phyloP scores from a whole-genome alignment of 2,888 invertebrate genomes.

The Tenthredo livida region DNA sequence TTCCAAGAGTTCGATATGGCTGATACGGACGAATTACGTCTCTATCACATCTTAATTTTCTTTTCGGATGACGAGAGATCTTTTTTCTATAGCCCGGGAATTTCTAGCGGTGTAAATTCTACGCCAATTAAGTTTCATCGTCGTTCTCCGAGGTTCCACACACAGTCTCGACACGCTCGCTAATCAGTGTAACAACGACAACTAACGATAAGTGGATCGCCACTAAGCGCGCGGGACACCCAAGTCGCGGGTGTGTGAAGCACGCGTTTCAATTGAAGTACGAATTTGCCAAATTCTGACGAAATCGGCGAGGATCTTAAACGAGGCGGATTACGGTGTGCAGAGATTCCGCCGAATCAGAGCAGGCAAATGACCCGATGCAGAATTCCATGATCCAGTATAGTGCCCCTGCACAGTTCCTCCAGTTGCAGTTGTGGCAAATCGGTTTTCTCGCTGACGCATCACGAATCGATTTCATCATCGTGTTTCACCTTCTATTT shows the following conservation, averaged over 20 bases:
- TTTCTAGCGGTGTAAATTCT: not conserved
- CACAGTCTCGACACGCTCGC: slow-evolving; percentile 47
- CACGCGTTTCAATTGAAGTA: slow-evolving; percentile 63
- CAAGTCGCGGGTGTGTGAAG: slow-evolving; percentile 59
- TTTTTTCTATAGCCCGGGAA: too few relatives aligned
- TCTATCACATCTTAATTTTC: too few relatives aligned
- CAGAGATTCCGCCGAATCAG: not conserved
- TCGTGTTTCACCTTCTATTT: not conserved
- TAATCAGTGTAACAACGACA: slow-evolving; percentile 58
- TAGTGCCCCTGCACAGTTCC: not conserved
- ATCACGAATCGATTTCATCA: slow-evolving; percentile 49
- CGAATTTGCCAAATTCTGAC: slow-evolving; percentile 37
- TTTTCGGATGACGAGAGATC: too few relatives aligned
- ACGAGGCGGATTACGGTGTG: slow-evolving; percentile 41
- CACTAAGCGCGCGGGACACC: slow-evolving; percentile 52
- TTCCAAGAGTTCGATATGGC: not conserved
- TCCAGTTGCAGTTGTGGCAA: not conserved
- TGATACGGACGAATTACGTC: too few relatives aligned
- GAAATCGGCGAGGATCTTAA: too few relatives aligned
- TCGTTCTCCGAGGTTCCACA: slow-evolving; percentile 35
- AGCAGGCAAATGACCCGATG: not conserved
- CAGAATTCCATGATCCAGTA: not conserved
- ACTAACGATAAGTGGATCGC: slow-evolving; percentile 3
- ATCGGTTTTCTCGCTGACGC: slow-evolving; percentile 35
- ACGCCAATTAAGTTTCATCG: slow-evolving; percentile 39